Base-by-base conservation (phyloP, 2,888 invertebrate species). In the Eurois occulta region DNA sequence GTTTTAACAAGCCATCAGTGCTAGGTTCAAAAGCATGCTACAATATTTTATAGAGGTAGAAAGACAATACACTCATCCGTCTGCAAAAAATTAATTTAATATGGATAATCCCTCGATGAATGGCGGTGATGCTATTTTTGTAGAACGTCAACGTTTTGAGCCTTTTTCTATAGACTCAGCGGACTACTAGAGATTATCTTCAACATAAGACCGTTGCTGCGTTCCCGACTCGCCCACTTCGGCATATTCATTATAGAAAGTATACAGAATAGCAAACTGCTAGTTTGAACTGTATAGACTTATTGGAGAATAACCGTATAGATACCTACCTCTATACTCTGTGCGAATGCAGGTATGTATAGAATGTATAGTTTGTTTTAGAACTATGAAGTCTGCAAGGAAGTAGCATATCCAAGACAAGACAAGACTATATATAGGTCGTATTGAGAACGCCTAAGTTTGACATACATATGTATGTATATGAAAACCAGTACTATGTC, bases 51-150 rank as follows among this genome's bases (percentile, higher is more conserved):
- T 62, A 35, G 32, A 16, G 2, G 3, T 18, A 35, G n/a, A 35
- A 52, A 38, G 2, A 38, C 38, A 24, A 24, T 21, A 11, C 8
- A 60, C 21, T 64, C n/a, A 41, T n/a, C 64, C 11, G n/a, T 38
- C 38, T 65, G 7, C 38, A 41, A 65, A 41, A 65, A 32, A 21
- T 32, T 32, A 60, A 32, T 10, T 21, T 41, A 18, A 65, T 8
- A 16, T 16, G 7, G 32, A 62, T 62, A 48, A 73, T 62, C 75
- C 38, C 18, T 41, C 41, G 38, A 62, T 43, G 35, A 70, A 58
- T 41, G 48, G 24, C 41, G 38, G 32, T 21, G 32, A 48, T 60
- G 10, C 41, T 64, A 35, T 43, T 58, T 41, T 58, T 35, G 60
- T 48, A 24, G 35, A 48, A 73, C 13, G n/a, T 18, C 72, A 38